These are phyloP conservation scores for Drosophila sordidapex DNA, from an alignment of 2,888 invertebrate species.

Conservation along the genomic window DNA sequence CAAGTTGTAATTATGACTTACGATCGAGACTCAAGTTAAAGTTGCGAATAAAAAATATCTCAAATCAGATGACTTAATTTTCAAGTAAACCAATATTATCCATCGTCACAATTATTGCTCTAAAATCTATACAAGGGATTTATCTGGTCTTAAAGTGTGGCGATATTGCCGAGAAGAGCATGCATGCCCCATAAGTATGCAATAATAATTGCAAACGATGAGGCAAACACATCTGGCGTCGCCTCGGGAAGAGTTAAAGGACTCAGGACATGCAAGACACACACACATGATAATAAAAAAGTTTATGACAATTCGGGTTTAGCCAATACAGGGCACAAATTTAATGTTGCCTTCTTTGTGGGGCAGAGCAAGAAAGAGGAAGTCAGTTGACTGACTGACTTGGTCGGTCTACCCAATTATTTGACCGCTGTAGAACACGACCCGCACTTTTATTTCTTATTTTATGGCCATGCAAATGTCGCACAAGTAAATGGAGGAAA, in stretches of 20 bases:
- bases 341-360: conserved; percentile 37
- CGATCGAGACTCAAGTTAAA: background rate
- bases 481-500: conserved; percentile 19
- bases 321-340: conserved; percentile 25
- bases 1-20: too few relatives aligned
- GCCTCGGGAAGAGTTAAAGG: conserved; percentile 43
- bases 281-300: conserved; percentile 62
- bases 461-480: conserved; percentile 77
- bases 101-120: conserved; percentile 9
- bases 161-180: conserved; percentile 7
- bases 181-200: conserved; percentile 52
- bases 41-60: background rate
- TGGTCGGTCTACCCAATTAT: conserved; percentile 52
- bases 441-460: conserved; percentile 70
- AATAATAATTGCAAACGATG: conserved; percentile 75
- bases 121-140: conserved; percentile 15
- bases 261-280: conserved; percentile 1
- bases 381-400: background rate
- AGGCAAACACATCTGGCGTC: conserved; percentile 27
- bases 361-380: background rate
- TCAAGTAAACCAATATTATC: background rate
- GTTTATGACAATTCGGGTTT: conserved; percentile 48
- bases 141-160: background rate
- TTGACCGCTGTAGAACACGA: conserved; percentile 53
- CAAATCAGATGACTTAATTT: background rate